Evolutionary conservation across 1,140 invertebrate species (phyloP).

Genomic region (Arctopsyche grandis): DNA sequence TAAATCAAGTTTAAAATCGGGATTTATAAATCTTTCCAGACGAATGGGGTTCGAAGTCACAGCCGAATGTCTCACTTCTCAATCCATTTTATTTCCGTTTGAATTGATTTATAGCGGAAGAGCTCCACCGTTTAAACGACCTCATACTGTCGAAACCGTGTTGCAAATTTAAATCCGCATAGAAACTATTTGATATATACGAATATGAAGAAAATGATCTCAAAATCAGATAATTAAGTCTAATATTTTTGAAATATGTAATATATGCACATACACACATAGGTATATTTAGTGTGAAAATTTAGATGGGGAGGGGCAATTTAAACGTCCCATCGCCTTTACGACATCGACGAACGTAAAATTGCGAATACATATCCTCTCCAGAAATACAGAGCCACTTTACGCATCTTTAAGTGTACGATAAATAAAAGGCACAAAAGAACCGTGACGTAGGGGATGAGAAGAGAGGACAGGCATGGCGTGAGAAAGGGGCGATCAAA

Average conservation of each 20-base stretch:
- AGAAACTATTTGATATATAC: no score
- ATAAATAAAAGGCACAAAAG: neutral
- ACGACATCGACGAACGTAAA: neutral
- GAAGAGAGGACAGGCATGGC: neutral
- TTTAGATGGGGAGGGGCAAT: neutral
- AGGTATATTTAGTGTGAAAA: neutral
- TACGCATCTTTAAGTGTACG: neutral
- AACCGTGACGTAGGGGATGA: neutral
- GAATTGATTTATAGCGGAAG: constrained; percentile 17
- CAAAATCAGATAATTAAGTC: no score
- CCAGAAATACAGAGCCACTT: neutral
- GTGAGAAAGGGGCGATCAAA: neutral
- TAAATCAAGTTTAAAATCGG: constrained; percentile 4
- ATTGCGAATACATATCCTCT: no score
- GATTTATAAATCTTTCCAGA: constrained; percentile 3
- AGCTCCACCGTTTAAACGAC: neutral
- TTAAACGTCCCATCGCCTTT: neutral
- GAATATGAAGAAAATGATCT: no score
- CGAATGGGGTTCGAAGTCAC: constrained; percentile 6
- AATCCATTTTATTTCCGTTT: constrained; percentile 13
- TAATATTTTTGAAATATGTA: no score
- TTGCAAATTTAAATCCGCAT: no score
- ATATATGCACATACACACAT: no score
- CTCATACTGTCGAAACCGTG: neutral
- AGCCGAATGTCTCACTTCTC: neutral